Percentiles rank a stretch among this genome's conserved stretches.
These are phyloP conservation scores for Drosophila sulfurigaster DNA, from an alignment of 1,140 invertebrate genomes.

Conservation along the genomic window DNA sequence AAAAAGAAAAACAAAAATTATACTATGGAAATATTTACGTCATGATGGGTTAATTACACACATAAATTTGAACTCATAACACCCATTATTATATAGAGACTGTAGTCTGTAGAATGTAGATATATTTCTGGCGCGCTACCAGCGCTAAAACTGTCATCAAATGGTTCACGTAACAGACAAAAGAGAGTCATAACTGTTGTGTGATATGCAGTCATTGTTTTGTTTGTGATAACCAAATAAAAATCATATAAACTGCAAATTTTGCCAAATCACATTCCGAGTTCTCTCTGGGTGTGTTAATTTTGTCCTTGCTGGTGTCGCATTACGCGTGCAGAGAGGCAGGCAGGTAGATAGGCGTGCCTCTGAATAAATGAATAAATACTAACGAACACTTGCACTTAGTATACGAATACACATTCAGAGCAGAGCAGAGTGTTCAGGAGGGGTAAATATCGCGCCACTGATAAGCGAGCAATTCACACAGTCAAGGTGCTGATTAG, in stretches of 20 bases:
- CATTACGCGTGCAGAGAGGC: not conserved
- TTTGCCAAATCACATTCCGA: constrained; percentile 11
- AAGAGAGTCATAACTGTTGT: constrained; percentile 11
- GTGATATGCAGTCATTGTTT: constrained; percentile 29
- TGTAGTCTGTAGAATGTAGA: not conserved
- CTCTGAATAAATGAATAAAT: constrained; percentile 15
- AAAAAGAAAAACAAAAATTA: constrained; percentile 11
- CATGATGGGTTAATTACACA: constrained; percentile 41
- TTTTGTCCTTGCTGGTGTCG: constrained; percentile 36
- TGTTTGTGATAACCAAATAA: constrained; percentile 37
- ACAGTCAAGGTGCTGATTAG: constrained; percentile 55
- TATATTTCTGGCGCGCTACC: constrained; percentile 20
- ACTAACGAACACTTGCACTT: constrained; percentile 21
- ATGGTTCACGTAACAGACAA: constrained; percentile 25
- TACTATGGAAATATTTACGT: constrained; percentile 33
- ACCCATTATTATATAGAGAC: constrained; percentile 23
- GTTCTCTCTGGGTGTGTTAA: not conserved
- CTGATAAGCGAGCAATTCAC: constrained; percentile 50
- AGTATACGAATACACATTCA: constrained; percentile 3
- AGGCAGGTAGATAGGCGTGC: not conserved
- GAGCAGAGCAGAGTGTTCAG: constrained; percentile 6
- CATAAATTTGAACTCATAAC: constrained; percentile 45
- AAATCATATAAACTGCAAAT: constrained; percentile 30
- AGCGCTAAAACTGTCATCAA: constrained; percentile 36
- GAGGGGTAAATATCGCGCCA: constrained; percentile 33